These are phyloP conservation scores for Podarcis muralis DNA, from an alignment of 2,113 vertebrate species.

Conservation along the genomic window DNA sequence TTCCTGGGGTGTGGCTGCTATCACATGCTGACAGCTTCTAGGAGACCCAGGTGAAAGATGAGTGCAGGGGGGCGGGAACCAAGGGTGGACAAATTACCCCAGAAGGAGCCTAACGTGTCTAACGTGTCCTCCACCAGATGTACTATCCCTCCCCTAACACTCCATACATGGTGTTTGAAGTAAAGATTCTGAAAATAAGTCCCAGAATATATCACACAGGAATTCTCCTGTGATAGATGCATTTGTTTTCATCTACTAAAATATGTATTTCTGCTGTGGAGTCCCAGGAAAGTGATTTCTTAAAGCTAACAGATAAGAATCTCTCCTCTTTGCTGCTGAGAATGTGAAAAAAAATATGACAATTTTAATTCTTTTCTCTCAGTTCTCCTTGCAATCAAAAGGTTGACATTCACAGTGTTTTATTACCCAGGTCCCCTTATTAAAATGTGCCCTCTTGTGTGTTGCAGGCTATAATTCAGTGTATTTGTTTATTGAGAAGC, in stretches of 20 bases:
- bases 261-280: neutral
- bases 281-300: neutral
- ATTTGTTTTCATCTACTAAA: neutral
- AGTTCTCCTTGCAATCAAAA: constrained; percentile 35
- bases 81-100: too few relatives aligned
- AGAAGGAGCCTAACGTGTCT: too few relatives aligned
- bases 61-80: too few relatives aligned
- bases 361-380: constrained; percentile 39
- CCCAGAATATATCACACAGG: neutral
- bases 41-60: too few relatives aligned
- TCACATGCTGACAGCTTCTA: too few relatives aligned
- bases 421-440: constrained; percentile 31
- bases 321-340: neutral
- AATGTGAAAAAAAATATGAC: neutral
- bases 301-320: constrained; percentile 5
- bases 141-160: too few relatives aligned
- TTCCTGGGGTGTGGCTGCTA: too few relatives aligned
- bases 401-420: constrained; percentile 49
- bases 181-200: neutral
- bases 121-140: too few relatives aligned
- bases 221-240: neutral
- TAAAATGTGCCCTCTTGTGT: constrained; percentile 46
- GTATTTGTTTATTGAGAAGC: constrained; percentile 58
- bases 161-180: neutral
- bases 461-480: constrained; percentile 39